Conservation (phyloP, 2,888 invertebrate genomes). For the Eristalinus aeneus region DNA sequence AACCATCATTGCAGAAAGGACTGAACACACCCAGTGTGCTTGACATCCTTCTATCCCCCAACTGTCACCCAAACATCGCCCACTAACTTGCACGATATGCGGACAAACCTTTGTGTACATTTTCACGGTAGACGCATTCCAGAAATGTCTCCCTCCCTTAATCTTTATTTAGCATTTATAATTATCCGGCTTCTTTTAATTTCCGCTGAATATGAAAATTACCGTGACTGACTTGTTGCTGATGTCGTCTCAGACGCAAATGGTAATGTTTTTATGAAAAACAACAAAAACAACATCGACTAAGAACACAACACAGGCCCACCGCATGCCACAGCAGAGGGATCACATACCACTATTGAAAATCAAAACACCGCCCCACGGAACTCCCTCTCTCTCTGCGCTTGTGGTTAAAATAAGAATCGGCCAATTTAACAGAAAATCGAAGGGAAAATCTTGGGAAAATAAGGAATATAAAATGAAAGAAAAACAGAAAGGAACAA, state of each 20-base stretch:
- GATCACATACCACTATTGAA: not conserved
- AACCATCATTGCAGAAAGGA: not conserved
- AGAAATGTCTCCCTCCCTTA: conserved; percentile 62
- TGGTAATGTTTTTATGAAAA: conserved; percentile 37
- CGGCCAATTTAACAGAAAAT: conserved; percentile 69
- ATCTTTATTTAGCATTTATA: conserved; percentile 70
- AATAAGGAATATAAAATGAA: conserved; percentile 39
- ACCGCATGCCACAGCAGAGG: not conserved
- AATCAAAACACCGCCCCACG: conserved; percentile 14
- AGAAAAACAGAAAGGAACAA: conserved; percentile 8
- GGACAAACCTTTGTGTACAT: conserved; percentile 60
- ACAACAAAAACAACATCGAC: not conserved
- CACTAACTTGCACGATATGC: conserved; percentile 25
- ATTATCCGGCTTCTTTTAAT: conserved; percentile 71
- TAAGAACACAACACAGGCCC: not conserved
- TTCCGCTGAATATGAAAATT: conserved; percentile 71
- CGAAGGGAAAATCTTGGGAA: conserved; percentile 62
- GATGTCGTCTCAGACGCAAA: conserved; percentile 49
- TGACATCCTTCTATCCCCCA: conserved; percentile 27
- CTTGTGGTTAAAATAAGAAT: conserved; percentile 65
- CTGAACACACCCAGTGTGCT: conserved; percentile 23
- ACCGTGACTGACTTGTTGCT: conserved; percentile 71
- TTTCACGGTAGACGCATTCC: conserved; percentile 60
- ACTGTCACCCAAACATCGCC: not conserved
- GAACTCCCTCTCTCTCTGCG: not conserved